Conservation (phyloP, 1,140 invertebrate genomes). For the Drosophila eugracilis region DNA sequence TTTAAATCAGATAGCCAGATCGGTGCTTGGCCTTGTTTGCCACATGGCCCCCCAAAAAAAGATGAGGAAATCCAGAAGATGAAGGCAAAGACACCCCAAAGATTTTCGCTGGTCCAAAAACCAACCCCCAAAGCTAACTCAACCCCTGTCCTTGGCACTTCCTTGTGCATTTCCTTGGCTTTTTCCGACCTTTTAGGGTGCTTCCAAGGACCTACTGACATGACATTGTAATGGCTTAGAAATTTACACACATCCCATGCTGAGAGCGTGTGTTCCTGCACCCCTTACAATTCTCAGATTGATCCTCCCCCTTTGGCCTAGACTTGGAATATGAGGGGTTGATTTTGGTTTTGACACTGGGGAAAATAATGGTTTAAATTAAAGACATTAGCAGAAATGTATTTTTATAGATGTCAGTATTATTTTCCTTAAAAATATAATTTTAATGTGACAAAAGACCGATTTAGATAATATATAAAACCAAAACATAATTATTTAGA, state of each 20-base stretch:
- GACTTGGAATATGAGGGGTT: constrained; percentile 44
- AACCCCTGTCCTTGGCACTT: constrained; percentile 74
- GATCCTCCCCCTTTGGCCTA: constrained; percentile 34
- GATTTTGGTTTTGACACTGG: constrained; percentile 48
- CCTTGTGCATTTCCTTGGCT: constrained; percentile 60
- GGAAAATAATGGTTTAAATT: no score
- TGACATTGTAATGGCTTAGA: constrained; percentile 80
- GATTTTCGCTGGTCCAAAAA: constrained; percentile 29
- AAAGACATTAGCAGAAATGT: no score
- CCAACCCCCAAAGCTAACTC: constrained; percentile 57
- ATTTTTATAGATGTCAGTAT: no score
- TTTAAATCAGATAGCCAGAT: not conserved
- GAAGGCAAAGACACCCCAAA: constrained; percentile 29
- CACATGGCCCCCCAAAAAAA: constrained; percentile 18
- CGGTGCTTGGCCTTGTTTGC: not conserved
- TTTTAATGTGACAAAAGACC: no score
- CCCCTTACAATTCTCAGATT: constrained; percentile 54
- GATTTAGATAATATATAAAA: no score
- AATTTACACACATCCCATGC: constrained; percentile 73
- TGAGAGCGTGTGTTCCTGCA: constrained; percentile 47
- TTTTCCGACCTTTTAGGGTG: constrained; percentile 60
- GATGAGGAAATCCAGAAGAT: constrained; percentile 1
- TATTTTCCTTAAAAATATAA: no score
- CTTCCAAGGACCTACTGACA: constrained; percentile 81
- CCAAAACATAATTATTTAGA: not conserved